A percentile compares a stretch with the other conserved stretches of the same genome.
Evolutionary conservation across 2,797 vertebrate genomes (phyloP).

Genomic region (Gadopsis marmoratus): DNA sequence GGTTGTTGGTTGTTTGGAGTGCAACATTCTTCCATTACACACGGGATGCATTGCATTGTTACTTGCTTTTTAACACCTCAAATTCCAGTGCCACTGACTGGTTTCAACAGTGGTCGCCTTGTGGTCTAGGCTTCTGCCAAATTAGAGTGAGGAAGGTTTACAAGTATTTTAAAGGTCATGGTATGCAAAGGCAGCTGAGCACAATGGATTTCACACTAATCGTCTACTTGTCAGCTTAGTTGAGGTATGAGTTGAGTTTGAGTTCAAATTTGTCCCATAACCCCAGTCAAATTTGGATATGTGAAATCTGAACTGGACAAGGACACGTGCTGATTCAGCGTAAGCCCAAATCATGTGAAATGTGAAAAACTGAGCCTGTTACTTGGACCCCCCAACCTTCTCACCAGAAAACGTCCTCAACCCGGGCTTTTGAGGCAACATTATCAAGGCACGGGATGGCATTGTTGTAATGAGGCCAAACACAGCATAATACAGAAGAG

Average conservation of each 20-base stretch:
- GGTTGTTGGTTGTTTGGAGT: constrained; percentile 12
- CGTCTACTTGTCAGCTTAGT: constrained; percentile 33
- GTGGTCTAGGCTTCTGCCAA: constrained; percentile 13
- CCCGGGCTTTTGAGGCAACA: background rate
- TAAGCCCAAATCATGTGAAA: background rate
- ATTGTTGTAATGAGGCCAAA: background rate
- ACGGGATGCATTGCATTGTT: background rate
- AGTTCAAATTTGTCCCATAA: constrained; percentile 3
- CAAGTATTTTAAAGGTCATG: constrained; percentile 29
- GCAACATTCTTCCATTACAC: background rate
- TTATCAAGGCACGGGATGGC: background rate
- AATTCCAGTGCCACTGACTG: background rate
- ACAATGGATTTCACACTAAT: constrained; percentile 25
- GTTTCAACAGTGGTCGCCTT: background rate
- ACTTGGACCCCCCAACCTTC: background rate
- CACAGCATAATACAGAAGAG: background rate
- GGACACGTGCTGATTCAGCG: background rate
- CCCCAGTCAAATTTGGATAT: background rate
- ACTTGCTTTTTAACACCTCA: constrained; percentile 9
- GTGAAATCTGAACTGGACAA: background rate
- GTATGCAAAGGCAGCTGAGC: background rate
- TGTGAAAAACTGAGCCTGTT: background rate
- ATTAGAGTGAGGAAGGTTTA: constrained; percentile 11
- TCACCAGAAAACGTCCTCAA: background rate
- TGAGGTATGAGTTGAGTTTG: constrained; percentile 9